Evolutionary conservation across 2,888 invertebrate species (phyloP), one percentile per base, ranked within the genome.

Genomic region (Taphrorychus bicolor): DNA sequence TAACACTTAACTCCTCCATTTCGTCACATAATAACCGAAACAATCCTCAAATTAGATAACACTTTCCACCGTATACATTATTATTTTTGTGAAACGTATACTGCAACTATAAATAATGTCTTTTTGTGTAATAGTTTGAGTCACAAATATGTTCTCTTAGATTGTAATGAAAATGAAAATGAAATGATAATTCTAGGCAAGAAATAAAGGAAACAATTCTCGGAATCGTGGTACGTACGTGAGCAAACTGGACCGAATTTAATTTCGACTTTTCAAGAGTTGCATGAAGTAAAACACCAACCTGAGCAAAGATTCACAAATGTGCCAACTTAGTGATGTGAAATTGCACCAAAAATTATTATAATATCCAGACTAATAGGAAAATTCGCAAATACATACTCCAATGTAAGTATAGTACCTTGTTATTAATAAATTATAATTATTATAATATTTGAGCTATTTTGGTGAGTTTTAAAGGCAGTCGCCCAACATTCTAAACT

Each of bases 381-480:
- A 54, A 54, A 52, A 52, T 19, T 21, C 19, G 22, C 14, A 5
- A 32, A 21, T 52, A 40, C 32, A 9, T 16, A 16, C 45, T 11
- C 11, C 32, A 32, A 32, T 16, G 23, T 62, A 60, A 56, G 59
- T 64, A 68, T 57, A 54, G 58, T 67, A 62, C 32, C n/a, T 7
- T 32, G 2, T n/a, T 49, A 42, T 32, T 59, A 68, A 64, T 64
- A 68, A 67, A 67, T 67, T 68, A 68, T 67, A 59, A 49, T 24
- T 45, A 16, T 51, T 51, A 32, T 54, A 62, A 64, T 63, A 68
- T 64, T 68, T 69, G 69, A 69, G 69, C 69, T 69, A 65, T 64
- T 61, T 32, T 45, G 32, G n/a, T 21, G n/a, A 58, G 59, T 69
- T 69, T 65, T 53, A 65, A 69, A 61, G 53, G 61, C 67, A 40